Base-by-base conservation (phyloP, 1,140 invertebrate species). In the Cotesia glomerata region DNA sequence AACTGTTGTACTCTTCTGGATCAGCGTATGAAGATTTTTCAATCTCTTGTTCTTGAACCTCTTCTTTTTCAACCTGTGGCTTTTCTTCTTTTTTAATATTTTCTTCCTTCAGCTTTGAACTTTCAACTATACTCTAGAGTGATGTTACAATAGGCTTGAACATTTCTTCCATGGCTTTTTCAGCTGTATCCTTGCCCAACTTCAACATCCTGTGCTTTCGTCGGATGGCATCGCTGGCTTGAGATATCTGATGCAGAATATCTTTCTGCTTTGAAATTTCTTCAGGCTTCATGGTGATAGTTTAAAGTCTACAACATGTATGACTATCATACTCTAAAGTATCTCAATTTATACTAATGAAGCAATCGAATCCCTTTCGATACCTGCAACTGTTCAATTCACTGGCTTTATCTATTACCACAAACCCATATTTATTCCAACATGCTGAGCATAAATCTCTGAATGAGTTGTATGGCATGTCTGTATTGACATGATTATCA, bases 191-290 rank as follows among this genome's bases (percentile, higher is more conserved):
- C 67, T 39, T 34, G 1, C 61, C 69, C 8, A 16, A 64, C 61
- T 75, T 77, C 3, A 77, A 52, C n/a, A 74, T 61, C 52, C 51
- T 66, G 74, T 77, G 69, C 49, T 75, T 74, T 51, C 64, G 68
- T 9, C 74, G 64, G 18, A 75, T 77, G n/a, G 65, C 71, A 59
- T 77, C 69, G 35, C 74, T 77, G 1, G 56, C 71, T 66, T 69
- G 58, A 26, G 67, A 52, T 62, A 77, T 69, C 61, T 75, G 63
- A 52, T 51, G 11, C 36, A 77, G 36, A 3, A 73, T 13, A 3
- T 69, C 18, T 49, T 62, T 70, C 64, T 13, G 54, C 54, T 56
- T 14, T 16, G 34, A 45, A 69, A 61, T 72, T 26, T 70, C 69
- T 36, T 18, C 14, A 34, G 14, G 61, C 45, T 74, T 39, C 36